Percentiles rank a stretch among this genome's conserved stretches.
These are phyloP conservation scores for Heterochromis multidens DNA, from an alignment of 2,113 vertebrate genomes.

Conservation along the genomic window DNA sequence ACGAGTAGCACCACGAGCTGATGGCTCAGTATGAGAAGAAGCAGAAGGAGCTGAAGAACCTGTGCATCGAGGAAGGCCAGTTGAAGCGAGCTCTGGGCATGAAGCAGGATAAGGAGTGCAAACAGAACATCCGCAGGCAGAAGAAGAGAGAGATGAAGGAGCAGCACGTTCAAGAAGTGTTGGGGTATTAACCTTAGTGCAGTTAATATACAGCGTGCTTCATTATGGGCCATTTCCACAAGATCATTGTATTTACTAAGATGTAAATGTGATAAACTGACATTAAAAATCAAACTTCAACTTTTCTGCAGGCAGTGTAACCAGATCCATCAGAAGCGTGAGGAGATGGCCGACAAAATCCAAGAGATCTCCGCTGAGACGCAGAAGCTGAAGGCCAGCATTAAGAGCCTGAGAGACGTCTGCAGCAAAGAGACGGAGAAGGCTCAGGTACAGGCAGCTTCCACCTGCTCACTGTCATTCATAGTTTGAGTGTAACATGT, in stretches of 20 bases:
- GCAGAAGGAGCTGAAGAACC: slow-evolving; percentile 75
- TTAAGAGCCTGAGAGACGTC: slow-evolving; percentile 64
- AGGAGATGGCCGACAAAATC: slow-evolving; percentile 72
- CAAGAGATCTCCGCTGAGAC: slow-evolving; percentile 64
- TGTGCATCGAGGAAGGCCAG: slow-evolving; percentile 66
- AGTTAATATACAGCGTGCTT: background rate
- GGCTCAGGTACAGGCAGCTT: slow-evolving; percentile 64
- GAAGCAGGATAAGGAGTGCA: slow-evolving; percentile 75
- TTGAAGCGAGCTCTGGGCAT: slow-evolving; percentile 65
- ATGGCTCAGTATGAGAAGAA: slow-evolving; percentile 58
- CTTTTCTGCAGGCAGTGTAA: slow-evolving; percentile 65
- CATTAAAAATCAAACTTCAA: fast-evolving
- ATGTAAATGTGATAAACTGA: background rate
- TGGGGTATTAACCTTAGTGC: slow-evolving; percentile 58
- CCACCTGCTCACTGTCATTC: background rate
- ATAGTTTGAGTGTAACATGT: background rate
- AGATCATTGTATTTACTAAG: background rate
- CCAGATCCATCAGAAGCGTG: slow-evolving; percentile 74
- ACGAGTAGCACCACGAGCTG: slow-evolving; percentile 58
- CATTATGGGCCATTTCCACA: fast-evolving
- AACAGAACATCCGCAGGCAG: slow-evolving; percentile 73
- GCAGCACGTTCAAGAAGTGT: slow-evolving; percentile 65
- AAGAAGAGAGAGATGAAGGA: slow-evolving; percentile 74
- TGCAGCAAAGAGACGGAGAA: slow-evolving; percentile 68
- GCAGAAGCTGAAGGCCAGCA: slow-evolving; percentile 71